Base-by-base conservation (phyloP, 2,797 vertebrate genomes). In the Decapterus maruadsi region DNA sequence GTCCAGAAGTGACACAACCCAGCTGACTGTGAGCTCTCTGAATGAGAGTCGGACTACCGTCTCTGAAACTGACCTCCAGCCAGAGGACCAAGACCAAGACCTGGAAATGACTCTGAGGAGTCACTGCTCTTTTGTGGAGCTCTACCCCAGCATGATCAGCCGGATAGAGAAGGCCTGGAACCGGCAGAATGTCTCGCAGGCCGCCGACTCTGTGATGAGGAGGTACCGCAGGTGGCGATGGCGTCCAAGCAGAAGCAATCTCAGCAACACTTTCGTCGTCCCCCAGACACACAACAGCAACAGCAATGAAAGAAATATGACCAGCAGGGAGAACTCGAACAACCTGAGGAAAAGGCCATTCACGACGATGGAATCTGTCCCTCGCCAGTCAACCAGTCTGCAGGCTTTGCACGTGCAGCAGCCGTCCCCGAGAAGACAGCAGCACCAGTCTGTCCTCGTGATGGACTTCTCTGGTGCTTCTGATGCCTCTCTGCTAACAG, bases 131-230 rank as follows among this genome's bases (percentile, higher is more conserved):
- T 74, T 94, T 13, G 59, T 83, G 43, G 93, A 95, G 8, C 77
- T 95, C 51, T 96, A 95, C 87, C 93, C 95, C 46, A 75, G 70
- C 75, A 94, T 94, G 92, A 84, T 96, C 31, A 85, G 72, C 67
- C 90, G 91, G 50, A 84, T 96, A 2, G 82, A 66, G 4, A 56
- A 68, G n/a, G 92, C 90, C 0, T 90, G 80, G 76, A 80, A 67
- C 3, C 87, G 91, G 22, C 91, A 92, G 65, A 71, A 85, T 0
- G 66, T 90, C 36, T 88, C 84, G 0, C 45, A 87, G 0, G 87
- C 74, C 0, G 94, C 94, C 0, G 78, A 51, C 46, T 88, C 84
- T 0, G 93, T 96, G 68, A 67, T 91, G 71, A 88, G 83, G 73
- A 91, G 85, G 80, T 96, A 96, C 76, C 91, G 78, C 43, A 89